These are phyloP conservation scores for Osmerus mordax DNA, from an alignment of 2,113 vertebrate genomes.

Conservation along the genomic window DNA sequence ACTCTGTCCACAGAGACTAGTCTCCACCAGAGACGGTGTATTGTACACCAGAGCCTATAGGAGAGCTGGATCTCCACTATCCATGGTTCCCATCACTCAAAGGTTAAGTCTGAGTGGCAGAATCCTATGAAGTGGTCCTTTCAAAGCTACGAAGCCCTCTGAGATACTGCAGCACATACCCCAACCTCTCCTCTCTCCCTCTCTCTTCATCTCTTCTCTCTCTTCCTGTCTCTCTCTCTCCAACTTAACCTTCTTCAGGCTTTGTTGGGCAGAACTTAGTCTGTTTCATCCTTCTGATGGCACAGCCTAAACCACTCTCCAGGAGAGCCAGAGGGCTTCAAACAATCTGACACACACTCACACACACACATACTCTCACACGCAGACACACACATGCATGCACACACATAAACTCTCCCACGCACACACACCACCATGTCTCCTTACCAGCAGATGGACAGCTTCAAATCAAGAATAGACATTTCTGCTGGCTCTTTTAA, in stretches of 20 bases:
- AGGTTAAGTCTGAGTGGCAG: no score
- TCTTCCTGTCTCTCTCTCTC: slow-evolving; percentile 4
- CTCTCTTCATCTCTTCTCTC: background rate
- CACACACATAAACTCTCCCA: background rate
- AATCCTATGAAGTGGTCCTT: no score
- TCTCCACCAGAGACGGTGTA: no score
- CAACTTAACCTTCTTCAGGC: slow-evolving; percentile 30
- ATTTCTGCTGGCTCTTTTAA: slow-evolving; percentile 46
- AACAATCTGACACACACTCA: slow-evolving; percentile 14
- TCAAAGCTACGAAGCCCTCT: no score
- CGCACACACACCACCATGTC: slow-evolving; percentile 29
- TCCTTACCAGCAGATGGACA: slow-evolving; percentile 42
- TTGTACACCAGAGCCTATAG: no score
- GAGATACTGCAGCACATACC: background rate
- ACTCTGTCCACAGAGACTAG: no score
- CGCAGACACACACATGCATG: background rate
- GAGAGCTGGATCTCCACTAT: no score
- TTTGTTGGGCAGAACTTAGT: slow-evolving; percentile 13
- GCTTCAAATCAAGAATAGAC: slow-evolving; percentile 56
- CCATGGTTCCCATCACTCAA: no score
- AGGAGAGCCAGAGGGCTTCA: slow-evolving; percentile 52
- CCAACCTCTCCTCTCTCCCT: background rate
- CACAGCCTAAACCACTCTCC: slow-evolving; percentile 41
- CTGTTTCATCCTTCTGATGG: slow-evolving; percentile 28
- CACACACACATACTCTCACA: background rate